phyloP scores from a whole-genome alignment of 30 jellyfish, hydroid and myxozoan genomes.

The Chironex yamaguchii region DNA sequence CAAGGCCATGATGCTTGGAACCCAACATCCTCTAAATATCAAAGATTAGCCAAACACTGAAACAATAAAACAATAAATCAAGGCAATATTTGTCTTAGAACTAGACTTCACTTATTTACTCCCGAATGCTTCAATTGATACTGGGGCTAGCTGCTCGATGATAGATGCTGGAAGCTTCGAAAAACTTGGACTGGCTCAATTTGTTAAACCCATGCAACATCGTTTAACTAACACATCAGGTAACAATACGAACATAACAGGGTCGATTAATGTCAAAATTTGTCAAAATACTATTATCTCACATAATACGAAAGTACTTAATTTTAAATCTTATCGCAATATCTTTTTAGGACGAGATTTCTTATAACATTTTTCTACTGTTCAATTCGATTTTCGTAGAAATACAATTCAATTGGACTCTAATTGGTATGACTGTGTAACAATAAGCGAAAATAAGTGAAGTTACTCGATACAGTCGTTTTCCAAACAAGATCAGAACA shows the following conservation, averaged over 20 bases:
- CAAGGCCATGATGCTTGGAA: conserved; percentile 65
- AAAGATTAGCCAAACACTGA: conserved; percentile 23
- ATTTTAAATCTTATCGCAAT: background rate
- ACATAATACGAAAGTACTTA: background rate
- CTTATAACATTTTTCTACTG: background rate
- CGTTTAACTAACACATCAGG: conserved; percentile 51
- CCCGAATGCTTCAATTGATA: conserved; percentile 14
- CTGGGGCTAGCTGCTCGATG: conserved; percentile 60
- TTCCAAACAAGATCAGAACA: background rate
- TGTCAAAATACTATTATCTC: no score
- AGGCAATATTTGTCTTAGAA: conserved; percentile 21
- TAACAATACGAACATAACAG: conserved; percentile 37
- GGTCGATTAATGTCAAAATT: background rate
- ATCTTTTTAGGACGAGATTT: conserved; percentile 17
- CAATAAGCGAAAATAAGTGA: background rate
- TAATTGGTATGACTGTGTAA: background rate
- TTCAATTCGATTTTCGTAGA: background rate
- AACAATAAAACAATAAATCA: background rate
- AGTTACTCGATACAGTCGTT: background rate
- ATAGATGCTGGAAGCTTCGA: conserved; percentile 24
- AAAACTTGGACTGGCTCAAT: background rate
- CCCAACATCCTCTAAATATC: conserved; percentile 42
- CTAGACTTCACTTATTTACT: background rate
- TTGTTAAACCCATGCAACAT: background rate
- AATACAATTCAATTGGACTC: background rate